Conservation (phyloP, 2,113 vertebrate species). For the Sardina pilchardus region DNA sequence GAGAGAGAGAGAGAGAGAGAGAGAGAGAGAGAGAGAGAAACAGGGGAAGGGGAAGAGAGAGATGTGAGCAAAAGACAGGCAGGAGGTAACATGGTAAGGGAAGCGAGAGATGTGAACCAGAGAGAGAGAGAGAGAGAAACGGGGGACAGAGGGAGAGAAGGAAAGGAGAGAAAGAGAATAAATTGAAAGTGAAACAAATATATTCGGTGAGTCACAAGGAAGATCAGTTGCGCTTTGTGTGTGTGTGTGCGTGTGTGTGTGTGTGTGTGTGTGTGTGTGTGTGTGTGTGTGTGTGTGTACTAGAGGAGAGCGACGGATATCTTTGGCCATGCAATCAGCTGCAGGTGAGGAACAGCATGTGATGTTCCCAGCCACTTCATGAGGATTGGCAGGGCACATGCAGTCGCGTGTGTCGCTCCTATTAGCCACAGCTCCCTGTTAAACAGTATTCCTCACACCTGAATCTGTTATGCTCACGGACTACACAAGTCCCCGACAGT, state of each 20-base stretch:
- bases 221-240: not conserved
- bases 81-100: too few relatives aligned
- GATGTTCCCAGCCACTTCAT: not conserved
- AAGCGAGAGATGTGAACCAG: slow-evolving; percentile 18
- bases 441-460: not conserved
- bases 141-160: not conserved
- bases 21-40: slow-evolving; percentile 35
- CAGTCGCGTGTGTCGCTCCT: not conserved
- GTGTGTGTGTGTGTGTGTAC: not conserved
- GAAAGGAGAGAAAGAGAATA: not conserved
- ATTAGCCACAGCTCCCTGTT: not conserved
- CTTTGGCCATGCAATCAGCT: not conserved
- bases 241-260: not conserved
- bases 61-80: slow-evolving; percentile 11
- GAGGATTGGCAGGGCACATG: not conserved
- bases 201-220: not conserved
- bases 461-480: not conserved
- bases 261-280: not conserved
- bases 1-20: not conserved
- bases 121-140: slow-evolving; percentile 18
- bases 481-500: not conserved
- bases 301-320: too few relatives aligned
- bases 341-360: not conserved
- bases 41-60: not conserved
- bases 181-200: not conserved